These are phyloP conservation scores for Leptinotarsa peninsularis DNA, from an alignment of 2,888 invertebrate genomes.

Conservation along the genomic window DNA sequence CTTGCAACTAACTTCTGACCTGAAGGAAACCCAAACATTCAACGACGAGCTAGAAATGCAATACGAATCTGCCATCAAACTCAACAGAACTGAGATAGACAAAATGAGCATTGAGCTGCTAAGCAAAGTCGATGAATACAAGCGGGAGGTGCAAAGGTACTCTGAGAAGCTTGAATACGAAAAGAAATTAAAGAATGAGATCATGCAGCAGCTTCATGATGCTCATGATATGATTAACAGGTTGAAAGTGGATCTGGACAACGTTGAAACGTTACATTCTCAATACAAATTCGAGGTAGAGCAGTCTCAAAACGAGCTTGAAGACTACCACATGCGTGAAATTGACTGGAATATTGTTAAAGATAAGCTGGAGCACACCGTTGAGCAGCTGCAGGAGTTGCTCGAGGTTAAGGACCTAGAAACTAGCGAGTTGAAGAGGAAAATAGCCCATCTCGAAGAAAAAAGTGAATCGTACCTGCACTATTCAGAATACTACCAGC, in stretches of 20 bases:
- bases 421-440: conserved; percentile 43
- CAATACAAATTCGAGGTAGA: conserved; percentile 47
- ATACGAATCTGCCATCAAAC: conserved; percentile 56
- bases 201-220: conserved; percentile 50
- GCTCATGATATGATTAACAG: conserved; percentile 49
- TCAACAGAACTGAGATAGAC: conserved; percentile 55
- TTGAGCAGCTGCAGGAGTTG: conserved; percentile 40
- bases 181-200: conserved; percentile 48
- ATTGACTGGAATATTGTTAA: conserved; percentile 48
- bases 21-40: conserved; percentile 51
- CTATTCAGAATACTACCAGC: conserved; percentile 54
- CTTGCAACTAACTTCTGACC: conserved; percentile 54
- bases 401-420: conserved; percentile 42
- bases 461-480: conserved; percentile 50
- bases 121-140: conserved; percentile 53
- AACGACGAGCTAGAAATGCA: conserved; percentile 61
- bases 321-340: conserved; percentile 50
- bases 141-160: conserved; percentile 42
- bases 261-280: conserved; percentile 39
- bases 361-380: conserved; percentile 45
- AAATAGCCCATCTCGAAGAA: conserved; percentile 43
- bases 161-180: conserved; percentile 42
- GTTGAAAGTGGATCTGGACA: conserved; percentile 46
- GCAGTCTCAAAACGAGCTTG: conserved; percentile 50
- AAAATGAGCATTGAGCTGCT: conserved; percentile 54